phyloP scores from a whole-genome alignment of 1,140 invertebrate species.

The Cyrtorhinus lividipennis region DNA sequence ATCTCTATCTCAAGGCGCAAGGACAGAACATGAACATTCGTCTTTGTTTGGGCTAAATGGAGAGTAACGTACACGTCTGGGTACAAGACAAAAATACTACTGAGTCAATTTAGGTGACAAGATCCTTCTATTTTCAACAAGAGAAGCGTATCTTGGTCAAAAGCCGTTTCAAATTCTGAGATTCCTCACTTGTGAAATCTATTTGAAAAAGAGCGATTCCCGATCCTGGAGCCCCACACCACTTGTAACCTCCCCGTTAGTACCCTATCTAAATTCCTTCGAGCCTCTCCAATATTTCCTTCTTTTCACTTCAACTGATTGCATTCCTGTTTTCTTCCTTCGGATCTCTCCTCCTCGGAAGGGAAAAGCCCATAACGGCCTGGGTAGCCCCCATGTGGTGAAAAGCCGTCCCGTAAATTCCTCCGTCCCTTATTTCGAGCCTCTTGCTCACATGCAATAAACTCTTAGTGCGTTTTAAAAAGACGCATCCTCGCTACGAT shows the following conservation, averaged over 20 bases:
- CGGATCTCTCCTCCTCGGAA: neutral
- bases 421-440: neutral
- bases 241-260: conserved; percentile 5
- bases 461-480: neutral
- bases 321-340: conserved; percentile 1
- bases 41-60: too few species aligned
- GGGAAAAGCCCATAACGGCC: conserved; percentile 1
- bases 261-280: conserved; percentile 5
- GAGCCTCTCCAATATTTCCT: conserved; percentile 4
- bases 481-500: neutral
- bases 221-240: neutral
- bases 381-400: conserved; percentile 1
- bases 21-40: too few species aligned
- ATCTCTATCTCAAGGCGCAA: too few species aligned
- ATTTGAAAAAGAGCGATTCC: too few species aligned
- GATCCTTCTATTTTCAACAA: too few species aligned
- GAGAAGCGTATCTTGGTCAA: too few species aligned
- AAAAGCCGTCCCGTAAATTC: conserved; percentile 5
- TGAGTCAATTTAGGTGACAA: too few species aligned
- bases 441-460: neutral
- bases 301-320: conserved; percentile 10
- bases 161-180: too few species aligned
- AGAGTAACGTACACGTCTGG: too few species aligned
- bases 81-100: too few species aligned
- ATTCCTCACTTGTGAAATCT: too few species aligned